These are phyloP conservation scores for Noturus placidus DNA, from an alignment of 2,113 vertebrate species.

Conservation along the genomic window DNA sequence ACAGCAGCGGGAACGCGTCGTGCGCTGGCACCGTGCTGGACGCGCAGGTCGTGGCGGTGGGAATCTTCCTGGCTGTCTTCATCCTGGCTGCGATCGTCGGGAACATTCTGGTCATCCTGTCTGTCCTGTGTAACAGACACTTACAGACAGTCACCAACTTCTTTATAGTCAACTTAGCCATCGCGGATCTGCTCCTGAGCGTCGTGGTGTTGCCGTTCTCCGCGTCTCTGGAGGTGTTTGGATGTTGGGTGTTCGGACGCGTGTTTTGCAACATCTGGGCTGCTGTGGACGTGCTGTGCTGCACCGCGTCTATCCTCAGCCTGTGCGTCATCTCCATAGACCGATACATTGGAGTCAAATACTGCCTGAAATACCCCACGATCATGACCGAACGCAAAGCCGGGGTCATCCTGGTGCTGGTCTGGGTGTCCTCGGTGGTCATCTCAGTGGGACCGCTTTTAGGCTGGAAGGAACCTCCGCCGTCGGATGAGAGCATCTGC, in stretches of 20 bases:
- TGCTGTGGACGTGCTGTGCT: constrained; percentile 96
- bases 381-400: constrained; percentile 96
- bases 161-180: constrained; percentile 96
- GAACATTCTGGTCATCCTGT: constrained; percentile 95
- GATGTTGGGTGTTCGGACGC: constrained; percentile 94
- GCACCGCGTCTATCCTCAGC: constrained; percentile 98
- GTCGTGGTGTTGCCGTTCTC: constrained; percentile 94
- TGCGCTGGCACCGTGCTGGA: constrained; percentile 77
- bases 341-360: constrained; percentile 92
- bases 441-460: constrained; percentile 94
- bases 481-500: constrained; percentile 85
- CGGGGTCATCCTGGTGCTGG: constrained; percentile 81
- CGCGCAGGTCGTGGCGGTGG: constrained; percentile 80
- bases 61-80: constrained; percentile 85
- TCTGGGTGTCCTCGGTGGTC: constrained; percentile 89
- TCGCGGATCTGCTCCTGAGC: constrained; percentile 91
- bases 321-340: constrained; percentile 96
- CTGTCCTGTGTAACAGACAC: constrained; percentile 92
- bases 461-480: constrained; percentile 96
- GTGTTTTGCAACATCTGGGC: constrained; percentile 99
- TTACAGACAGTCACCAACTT: constrained; percentile 96
- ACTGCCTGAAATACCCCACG: constrained; percentile 94
- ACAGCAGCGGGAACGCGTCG: constrained; percentile 53
- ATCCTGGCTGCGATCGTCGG: constrained; percentile 91
- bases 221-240: constrained; percentile 90